A percentile compares a stretch with the other conserved stretches of the same genome.
These are phyloP conservation scores for Theocolax elegans DNA, from an alignment of 1,140 invertebrate genomes.

Conservation along the genomic window DNA sequence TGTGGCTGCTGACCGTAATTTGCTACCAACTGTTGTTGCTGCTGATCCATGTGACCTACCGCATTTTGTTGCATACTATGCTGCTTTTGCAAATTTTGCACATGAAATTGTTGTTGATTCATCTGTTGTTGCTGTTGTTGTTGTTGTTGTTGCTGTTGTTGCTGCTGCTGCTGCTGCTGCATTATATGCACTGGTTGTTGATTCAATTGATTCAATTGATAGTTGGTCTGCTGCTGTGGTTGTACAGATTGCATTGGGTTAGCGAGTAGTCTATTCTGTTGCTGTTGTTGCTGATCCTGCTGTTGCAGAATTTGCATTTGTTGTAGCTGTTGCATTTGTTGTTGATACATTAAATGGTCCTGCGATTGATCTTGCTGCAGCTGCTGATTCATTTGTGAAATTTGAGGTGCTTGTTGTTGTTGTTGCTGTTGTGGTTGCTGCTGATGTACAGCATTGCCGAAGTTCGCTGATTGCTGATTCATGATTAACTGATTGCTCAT, in stretches of 20 bases:
- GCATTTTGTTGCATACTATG: slow-evolving; percentile 56
- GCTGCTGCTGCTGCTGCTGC: slow-evolving; percentile 52
- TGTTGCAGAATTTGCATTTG: slow-evolving; percentile 51
- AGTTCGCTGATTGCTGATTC: slow-evolving; percentile 61
- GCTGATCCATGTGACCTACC: slow-evolving; percentile 55
- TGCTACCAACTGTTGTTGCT: slow-evolving; percentile 56
- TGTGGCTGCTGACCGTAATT: slow-evolving; percentile 59
- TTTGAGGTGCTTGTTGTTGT: slow-evolving; percentile 51
- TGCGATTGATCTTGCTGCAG: slow-evolving; percentile 53
- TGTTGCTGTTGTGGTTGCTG: slow-evolving; percentile 56
- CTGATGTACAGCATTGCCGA: slow-evolving; percentile 58
- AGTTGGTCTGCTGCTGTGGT: slow-evolving; percentile 45
- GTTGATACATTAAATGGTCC: slow-evolving; percentile 56
- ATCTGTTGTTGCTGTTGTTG: slow-evolving; percentile 60
- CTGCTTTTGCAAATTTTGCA: slow-evolving; percentile 53
- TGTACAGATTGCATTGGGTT: slow-evolving; percentile 54
- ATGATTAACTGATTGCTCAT: slow-evolving; percentile 63
- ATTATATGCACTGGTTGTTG: slow-evolving; percentile 55
- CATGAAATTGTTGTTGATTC: slow-evolving; percentile 53
- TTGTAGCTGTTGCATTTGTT: slow-evolving; percentile 54
- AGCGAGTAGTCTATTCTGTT: slow-evolving; percentile 53
- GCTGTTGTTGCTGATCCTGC: slow-evolving; percentile 58
- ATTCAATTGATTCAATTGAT: slow-evolving; percentile 54
- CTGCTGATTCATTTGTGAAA: slow-evolving; percentile 48
- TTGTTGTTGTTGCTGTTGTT: slow-evolving; percentile 48